Conservation (phyloP, 2,113 vertebrate genomes). For the Paradisaea rubra region DNA sequence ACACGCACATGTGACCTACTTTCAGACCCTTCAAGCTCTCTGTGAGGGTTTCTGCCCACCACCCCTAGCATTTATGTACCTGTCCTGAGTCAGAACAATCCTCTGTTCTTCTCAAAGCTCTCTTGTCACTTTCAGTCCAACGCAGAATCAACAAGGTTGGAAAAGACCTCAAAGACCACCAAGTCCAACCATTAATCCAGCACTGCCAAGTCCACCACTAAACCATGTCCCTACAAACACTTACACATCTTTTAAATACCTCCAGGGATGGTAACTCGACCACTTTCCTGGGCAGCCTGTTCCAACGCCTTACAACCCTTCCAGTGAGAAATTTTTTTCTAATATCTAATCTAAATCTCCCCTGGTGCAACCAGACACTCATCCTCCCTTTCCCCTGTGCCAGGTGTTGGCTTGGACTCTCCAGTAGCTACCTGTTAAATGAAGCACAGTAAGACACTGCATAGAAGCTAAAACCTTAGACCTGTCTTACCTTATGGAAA, state of each 20-base stretch:
- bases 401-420: not conserved
- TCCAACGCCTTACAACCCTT: not conserved
- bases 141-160: not conserved
- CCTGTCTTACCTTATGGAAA: not conserved
- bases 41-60: not conserved
- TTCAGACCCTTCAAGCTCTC: not conserved
- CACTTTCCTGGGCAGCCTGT: not conserved
- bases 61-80: not conserved
- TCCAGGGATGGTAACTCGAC: not conserved
- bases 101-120: not conserved
- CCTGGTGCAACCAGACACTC: not conserved
- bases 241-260: not conserved
- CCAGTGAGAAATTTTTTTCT: fast-evolving
- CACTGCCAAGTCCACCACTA: not conserved
- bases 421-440: not conserved
- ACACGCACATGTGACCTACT: not conserved
- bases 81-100: not conserved
- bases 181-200: not conserved
- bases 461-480: not conserved
- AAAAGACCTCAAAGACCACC: not conserved
- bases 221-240: not conserved
- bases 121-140: not conserved
- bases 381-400: not conserved
- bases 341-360: not conserved
- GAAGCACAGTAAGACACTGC: not conserved